Base-by-base conservation (phyloP, 1,140 invertebrate species). In the Megalonaias nervosa region DNA sequence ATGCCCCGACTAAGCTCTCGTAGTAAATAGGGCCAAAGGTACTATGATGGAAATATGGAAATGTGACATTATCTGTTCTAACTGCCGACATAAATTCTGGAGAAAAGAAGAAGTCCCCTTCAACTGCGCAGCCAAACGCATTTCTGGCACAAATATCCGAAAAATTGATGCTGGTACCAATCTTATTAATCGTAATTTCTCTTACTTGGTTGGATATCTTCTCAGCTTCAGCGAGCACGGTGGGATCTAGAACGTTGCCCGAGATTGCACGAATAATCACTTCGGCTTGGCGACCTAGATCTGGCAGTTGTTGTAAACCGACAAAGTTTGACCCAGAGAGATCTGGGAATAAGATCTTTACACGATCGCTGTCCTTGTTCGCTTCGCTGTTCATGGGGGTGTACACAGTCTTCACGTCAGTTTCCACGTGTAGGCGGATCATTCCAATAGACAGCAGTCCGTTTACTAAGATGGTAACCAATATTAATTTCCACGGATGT, bases 361-460 rank as follows among this genome's bases (percentile, higher is more conserved):
- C 65, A 21, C 56, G n/a, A 19, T 74, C 17, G 9, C n/a, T 14
- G 31, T 74, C 73, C 5, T 67, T 17, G 13, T 58, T 23, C 13
- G 73, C 64, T 48, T 48, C 38, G 38, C 38, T 48, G 38, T 48
- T 48, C 6, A 48, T 48, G 11, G 75, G 75, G 15, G 75, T 81
- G 31, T 81, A 81, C 6, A 75, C 75, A 17, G 66, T 57, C 56
- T 75, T 70, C 11, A 78, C 71, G 56, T 74, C 75, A 31, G 67
- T 64, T 15, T 67, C 31, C 11, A 60, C 48, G 57, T 75, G 70
- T 1, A 83, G 31, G n/a, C 77, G 75, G 14, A 84, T 72, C 74
- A 83, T 78, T 59, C 77, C 84, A 14, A 84, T 71, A 5, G 68
- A 83, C 11, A 83, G 78, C 15, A 79, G 73, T 60, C 58, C 61